Percentiles rank a stretch among this genome's conserved stretches.
Evolutionary conservation across 2,797 vertebrate species (phyloP).

Genomic region (Crypturellus tataupa): DNA sequence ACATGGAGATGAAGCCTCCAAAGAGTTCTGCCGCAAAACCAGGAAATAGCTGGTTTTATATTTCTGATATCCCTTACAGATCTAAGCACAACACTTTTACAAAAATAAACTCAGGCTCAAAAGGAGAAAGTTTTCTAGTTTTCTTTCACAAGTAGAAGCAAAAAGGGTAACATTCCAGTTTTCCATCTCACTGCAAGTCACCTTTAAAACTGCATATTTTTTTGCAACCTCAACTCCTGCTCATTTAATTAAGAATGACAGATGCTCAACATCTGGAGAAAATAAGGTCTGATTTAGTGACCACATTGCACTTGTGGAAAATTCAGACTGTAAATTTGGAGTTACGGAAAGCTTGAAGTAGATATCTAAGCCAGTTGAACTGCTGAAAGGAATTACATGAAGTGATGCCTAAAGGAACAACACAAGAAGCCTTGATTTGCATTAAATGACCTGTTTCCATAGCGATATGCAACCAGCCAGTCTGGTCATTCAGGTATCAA

Average conservation of each 20-base stretch:
- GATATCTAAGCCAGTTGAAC: conserved; percentile 3
- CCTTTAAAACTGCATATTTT: conserved; percentile 20
- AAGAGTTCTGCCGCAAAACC: background rate
- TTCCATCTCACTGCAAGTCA: conserved; percentile 20
- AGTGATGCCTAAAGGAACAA: background rate
- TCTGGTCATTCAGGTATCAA: background rate
- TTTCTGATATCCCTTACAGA: conserved; percentile 37
- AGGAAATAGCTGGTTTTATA: conserved; percentile 39
- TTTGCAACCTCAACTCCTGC: background rate
- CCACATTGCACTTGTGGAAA: conserved; percentile 12
- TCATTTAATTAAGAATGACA: conserved; percentile 58
- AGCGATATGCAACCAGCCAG: background rate
- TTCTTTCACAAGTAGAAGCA: conserved; percentile 3
- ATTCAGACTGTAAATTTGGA: conserved; percentile 10
- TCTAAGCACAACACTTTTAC: conserved; percentile 12
- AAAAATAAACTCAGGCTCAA: background rate
- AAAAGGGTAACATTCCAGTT: conserved; percentile 39
- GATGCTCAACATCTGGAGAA: conserved; percentile 58
- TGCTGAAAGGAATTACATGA: conserved; percentile 12
- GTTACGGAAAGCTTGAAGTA: conserved; percentile 9
- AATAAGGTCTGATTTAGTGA: conserved; percentile 30
- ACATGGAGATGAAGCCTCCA: background rate
- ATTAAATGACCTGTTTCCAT: background rate
- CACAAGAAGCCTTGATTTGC: background rate
- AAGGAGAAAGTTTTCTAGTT: background rate